Base-by-base conservation (phyloP, 2,888 invertebrate genomes). In the Oegoconia quadripuncta region DNA sequence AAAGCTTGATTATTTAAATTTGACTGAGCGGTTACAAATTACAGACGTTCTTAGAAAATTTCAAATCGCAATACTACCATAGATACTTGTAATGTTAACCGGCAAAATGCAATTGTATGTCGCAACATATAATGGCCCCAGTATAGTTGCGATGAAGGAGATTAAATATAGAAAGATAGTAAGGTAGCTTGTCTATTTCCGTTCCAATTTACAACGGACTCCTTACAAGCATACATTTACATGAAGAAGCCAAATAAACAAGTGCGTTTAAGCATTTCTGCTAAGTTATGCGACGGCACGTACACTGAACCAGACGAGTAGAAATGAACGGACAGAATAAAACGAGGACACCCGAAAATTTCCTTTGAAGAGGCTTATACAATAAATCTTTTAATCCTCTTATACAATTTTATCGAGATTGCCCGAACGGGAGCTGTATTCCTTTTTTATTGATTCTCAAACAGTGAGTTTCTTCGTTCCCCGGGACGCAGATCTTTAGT, bases 341-440 rank as follows among this genome's bases (percentile, higher is more conserved):
- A 82, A 76, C 64, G 68, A 69, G 71, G 66, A 68, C 74, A 73
- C 63, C 74, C 75, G 53, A 76, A 79, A 81, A 75, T 76, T 78
- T 74, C 73, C 80, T 77, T 74, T 73, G 67, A 75, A 69, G 67
- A 72, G 74, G 76, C 80, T 81, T 74, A 72, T 74, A 73, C 73
- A 66, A 77, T 80, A 81, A 84, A 83, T 83, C 81, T 75, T 78
- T 74, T 86, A 83, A 84, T 83, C 83, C 75, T 77, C 79, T 81
- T 78, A 80, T 70, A 78, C 75, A 79, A 81, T 83, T 82, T 79
- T 78, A 81, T 81, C 77, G 74, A 73, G 80, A 81, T 81, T 74
- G 76, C 64, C 67, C 59, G 64, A 54, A 16, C 64, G 55, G 59
- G 55, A 54, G 50, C 50, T 9, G 23, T 44, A 41, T 44, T 53